Evolutionary conservation across 2,113 vertebrate genomes (phyloP).

Genomic region (Montifringilla adamsi): DNA sequence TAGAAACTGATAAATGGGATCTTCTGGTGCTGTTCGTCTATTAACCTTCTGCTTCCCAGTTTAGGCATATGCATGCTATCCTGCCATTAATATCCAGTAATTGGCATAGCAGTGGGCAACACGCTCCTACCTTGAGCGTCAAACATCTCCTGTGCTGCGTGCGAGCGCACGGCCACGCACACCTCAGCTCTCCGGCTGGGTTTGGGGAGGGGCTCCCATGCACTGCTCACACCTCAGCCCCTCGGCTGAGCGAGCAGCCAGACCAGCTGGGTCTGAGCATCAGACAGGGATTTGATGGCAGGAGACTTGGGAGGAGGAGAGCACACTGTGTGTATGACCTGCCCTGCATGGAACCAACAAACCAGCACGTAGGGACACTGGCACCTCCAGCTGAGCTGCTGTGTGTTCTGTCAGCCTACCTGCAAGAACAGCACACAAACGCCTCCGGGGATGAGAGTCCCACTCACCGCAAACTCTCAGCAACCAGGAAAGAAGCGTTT

Average conservation of each 20-base stretch:
- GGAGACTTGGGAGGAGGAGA: background rate
- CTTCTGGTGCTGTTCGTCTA: conserved; percentile 90
- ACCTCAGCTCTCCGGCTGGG: background rate
- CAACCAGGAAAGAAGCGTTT: background rate
- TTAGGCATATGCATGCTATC: conserved; percentile 89
- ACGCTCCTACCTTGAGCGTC: conserved; percentile 52
- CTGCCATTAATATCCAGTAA: conserved; percentile 95
- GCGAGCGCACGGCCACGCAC: background rate
- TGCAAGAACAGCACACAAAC: background rate
- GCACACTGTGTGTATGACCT: background rate
- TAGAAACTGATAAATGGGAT: conserved; percentile 99
- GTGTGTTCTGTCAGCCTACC: background rate
- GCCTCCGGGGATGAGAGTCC: background rate
- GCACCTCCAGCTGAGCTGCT: background rate
- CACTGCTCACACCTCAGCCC: background rate
- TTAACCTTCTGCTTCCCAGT: conserved; percentile 97
- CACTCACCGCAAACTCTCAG: accelerated
- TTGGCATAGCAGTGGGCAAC: conserved; percentile 76
- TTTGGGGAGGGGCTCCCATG: background rate
- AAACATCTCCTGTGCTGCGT: background rate
- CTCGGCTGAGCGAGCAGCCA: background rate
- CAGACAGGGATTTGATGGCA: background rate
- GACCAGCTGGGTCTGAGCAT: background rate
- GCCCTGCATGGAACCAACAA: background rate
- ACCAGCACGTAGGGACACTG: accelerated